Base-by-base conservation (phyloP, 2,113 vertebrate species). In the Macrotis lagotis region DNA sequence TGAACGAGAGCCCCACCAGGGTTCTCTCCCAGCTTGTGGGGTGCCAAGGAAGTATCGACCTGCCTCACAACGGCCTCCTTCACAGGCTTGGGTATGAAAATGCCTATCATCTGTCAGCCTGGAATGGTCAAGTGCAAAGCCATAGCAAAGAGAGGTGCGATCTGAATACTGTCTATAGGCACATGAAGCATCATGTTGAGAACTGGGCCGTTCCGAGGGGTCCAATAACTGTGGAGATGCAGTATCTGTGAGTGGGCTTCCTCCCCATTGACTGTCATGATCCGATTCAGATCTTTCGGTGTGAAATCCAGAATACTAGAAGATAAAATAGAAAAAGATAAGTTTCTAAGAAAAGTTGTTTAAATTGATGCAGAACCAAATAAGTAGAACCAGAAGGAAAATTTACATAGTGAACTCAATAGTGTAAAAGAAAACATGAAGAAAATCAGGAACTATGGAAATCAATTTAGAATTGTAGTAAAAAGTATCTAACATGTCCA, bases 221-320 rank as follows among this genome's bases (percentile, higher is more conserved):
- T 99, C 99, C 98, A 99, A 96, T 11, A 99, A 98, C 98, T 99
- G 99, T 19, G 99, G 99, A 92, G 99, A 99, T 91, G 99, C 98
- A 0, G 99, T 98, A 90, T 99, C 99, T 0, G 99, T 99, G 95
- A 99, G 98, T 0, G 99, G 99, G 89, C 99, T 99, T 91, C 99
- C 99, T 0, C 99, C 99, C 99, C 99, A 99, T 4, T 99, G 99
- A 96, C 99, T 99, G 95, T 99, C 99, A 5, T 99, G 99, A 96
- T 99, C 99, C 0, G 99, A 99, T 96, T 99, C 99, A 0, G 99
- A 99, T 50, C 99, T 98, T 97, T 99, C 99, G 0, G 99, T 98
- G 97, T 99, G 99, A 98, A 99, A 99, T 96, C 99, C 99, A 14
- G 99, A 98, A 98, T 99, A 99, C 99, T 99, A 98, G 52, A 98